Conservation (phyloP, 2,888 invertebrate species). For the Sphecodes monilicornis region DNA sequence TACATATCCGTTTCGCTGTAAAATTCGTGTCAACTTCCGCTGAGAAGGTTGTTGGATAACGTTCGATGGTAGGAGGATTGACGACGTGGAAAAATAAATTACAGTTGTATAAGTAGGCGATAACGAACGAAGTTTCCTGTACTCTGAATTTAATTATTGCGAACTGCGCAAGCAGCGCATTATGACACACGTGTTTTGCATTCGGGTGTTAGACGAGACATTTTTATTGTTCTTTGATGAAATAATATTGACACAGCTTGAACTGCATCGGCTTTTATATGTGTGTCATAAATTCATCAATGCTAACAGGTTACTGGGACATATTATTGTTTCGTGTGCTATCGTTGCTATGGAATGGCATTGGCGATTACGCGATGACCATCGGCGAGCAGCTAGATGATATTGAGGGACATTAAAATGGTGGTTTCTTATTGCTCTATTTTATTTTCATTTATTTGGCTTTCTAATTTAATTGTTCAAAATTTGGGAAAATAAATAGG, state of each 20-base stretch:
- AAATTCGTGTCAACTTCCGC: neutral
- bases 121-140: neutral
- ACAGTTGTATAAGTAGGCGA: neutral
- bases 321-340: neutral
- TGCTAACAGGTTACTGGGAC: neutral
- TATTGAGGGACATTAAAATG: too few relatives aligned
- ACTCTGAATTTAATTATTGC: neutral
- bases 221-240: neutral
- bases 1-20: neutral
- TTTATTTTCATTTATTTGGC: too few relatives aligned
- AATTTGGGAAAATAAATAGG: too few relatives aligned
- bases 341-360: neutral
- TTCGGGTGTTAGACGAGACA: neutral
- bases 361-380: neutral
- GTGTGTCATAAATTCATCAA: slow-evolving; percentile 8
- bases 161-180: neutral
- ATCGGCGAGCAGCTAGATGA: neutral
- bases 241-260: slow-evolving; percentile 33
- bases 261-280: neutral
- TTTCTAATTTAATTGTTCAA: too few relatives aligned
- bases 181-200: neutral
- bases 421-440: too few relatives aligned
- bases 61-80: neutral
- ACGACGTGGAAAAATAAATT: neutral
- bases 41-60: too few relatives aligned